These are phyloP conservation scores for Oncorhynchus nerka DNA, from an alignment of 2,113 vertebrate species.

Conservation along the genomic window DNA sequence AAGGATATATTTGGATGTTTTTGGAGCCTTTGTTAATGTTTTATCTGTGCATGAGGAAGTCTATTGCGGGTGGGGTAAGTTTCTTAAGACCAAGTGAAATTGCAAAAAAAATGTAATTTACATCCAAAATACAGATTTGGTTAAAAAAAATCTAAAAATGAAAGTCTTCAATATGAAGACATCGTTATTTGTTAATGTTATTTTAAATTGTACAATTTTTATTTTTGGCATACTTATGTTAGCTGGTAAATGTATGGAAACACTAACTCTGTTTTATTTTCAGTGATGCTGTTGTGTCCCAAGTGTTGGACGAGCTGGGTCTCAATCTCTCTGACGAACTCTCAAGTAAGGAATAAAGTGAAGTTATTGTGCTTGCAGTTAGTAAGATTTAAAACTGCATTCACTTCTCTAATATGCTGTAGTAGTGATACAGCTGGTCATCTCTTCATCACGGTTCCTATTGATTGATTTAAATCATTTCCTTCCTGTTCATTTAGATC, in stretches of 20 bases:
- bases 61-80: too few relatives aligned
- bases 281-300: conserved; percentile 89
- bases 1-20: too few relatives aligned
- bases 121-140: too few relatives aligned
- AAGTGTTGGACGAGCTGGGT: conserved; percentile 91
- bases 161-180: too few relatives aligned
- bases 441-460: neutral
- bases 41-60: too few relatives aligned
- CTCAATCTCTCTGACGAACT: conserved; percentile 85
- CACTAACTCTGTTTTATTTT: neutral
- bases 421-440: neutral
- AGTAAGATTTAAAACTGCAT: neutral
- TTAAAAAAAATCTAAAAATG: too few relatives aligned
- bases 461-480: neutral
- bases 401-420: neutral
- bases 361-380: neutral
- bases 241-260: neutral
- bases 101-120: too few relatives aligned
- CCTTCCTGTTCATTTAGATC: conserved; percentile 60
- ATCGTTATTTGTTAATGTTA: too few relatives aligned
- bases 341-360: conserved; percentile 77
- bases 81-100: too few relatives aligned
- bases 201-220: too few relatives aligned
- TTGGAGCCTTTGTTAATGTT: too few relatives aligned
- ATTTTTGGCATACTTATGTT: too few relatives aligned